A percentile compares a stretch with the other conserved stretches of the same genome.
These are phyloP conservation scores for Kradibia gibbosae DNA, from an alignment of 1,140 invertebrate species.

Conservation along the genomic window DNA sequence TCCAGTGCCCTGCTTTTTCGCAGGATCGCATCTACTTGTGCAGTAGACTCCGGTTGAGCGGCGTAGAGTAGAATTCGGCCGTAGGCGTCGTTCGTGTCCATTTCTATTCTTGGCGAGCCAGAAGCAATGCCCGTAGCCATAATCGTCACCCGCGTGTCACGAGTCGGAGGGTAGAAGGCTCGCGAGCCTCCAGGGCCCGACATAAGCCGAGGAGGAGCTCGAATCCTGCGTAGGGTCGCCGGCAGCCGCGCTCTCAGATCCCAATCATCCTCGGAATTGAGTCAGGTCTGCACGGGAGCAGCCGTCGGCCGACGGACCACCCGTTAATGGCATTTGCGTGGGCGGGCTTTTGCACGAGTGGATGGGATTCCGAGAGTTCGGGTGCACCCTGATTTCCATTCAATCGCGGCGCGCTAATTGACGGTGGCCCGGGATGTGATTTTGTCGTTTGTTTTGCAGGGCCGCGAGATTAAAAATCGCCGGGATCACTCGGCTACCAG, in stretches of 20 bases:
- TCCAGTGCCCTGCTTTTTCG: too few relatives aligned
- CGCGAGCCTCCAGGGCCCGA: too few relatives aligned
- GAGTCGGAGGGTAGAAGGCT: background rate
- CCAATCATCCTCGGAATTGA: background rate
- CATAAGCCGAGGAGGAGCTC: too few relatives aligned
- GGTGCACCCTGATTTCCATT: background rate
- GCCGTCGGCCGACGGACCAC: background rate
- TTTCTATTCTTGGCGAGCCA: too few relatives aligned
- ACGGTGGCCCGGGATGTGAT: background rate
- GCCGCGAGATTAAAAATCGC: conserved; percentile 4
- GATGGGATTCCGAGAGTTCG: background rate
- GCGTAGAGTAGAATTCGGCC: too few relatives aligned
- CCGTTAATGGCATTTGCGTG: background rate
- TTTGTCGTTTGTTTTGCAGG: too few relatives aligned
- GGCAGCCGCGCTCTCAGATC: conserved; percentile 47
- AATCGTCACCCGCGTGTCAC: background rate
- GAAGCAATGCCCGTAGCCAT: too few relatives aligned
- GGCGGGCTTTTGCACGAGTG: conserved; percentile 5
- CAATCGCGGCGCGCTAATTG: background rate
- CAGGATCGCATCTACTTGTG: too few relatives aligned
- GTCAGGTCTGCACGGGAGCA: conserved; percentile 34
- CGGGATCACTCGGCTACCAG: background rate
- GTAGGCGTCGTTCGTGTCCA: too few relatives aligned
- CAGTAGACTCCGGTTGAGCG: too few relatives aligned
- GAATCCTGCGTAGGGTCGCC: too few relatives aligned